A percentile compares a stretch with the other conserved stretches of the same genome.
These are phyloP conservation scores for Drosophila setosimentum DNA, from an alignment of 2,888 invertebrate species.

Conservation along the genomic window DNA sequence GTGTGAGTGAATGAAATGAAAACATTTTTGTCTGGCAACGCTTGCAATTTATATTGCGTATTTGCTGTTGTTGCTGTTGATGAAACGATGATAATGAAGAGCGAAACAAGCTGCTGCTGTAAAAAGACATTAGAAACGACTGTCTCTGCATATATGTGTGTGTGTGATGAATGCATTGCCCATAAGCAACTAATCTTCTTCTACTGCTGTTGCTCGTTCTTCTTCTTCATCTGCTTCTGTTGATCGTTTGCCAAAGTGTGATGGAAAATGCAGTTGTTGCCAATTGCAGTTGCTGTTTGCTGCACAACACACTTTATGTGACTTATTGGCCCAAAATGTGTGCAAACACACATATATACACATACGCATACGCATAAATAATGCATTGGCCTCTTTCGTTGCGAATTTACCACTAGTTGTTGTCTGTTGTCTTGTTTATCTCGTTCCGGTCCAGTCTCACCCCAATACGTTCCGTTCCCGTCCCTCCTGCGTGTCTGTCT, in stretches of 20 bases:
- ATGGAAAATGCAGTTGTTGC: slow-evolving; percentile 69
- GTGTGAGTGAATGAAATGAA: slow-evolving; percentile 24
- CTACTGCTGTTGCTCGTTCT: slow-evolving; percentile 18
- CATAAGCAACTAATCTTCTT: slow-evolving; percentile 40
- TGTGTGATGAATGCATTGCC: slow-evolving; percentile 56
- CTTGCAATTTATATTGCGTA: slow-evolving; percentile 35
- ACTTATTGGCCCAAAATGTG: slow-evolving; percentile 75
- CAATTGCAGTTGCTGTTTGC: slow-evolving; percentile 66
- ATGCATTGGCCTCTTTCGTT: slow-evolving; percentile 57
- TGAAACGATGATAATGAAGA: slow-evolving; percentile 57
- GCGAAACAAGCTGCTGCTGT: slow-evolving; percentile 35
- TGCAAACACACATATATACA: slow-evolving; percentile 29
- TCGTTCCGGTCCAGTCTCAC: slow-evolving; percentile 47
- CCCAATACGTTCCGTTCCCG: slow-evolving; percentile 40
- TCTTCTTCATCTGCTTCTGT: slow-evolving; percentile 23
- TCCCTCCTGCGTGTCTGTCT: slow-evolving; percentile 40
- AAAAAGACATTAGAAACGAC: slow-evolving; percentile 73
- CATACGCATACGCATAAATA: slow-evolving; percentile 46
- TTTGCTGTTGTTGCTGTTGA: slow-evolving; percentile 32
- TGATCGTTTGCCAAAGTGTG: slow-evolving; percentile 71
- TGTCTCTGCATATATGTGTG: slow-evolving; percentile 43
- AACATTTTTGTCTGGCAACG: slow-evolving; percentile 40
- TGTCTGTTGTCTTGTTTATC: slow-evolving; percentile 52
- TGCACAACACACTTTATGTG: slow-evolving; percentile 49
- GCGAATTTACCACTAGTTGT: slow-evolving; percentile 42